Conservation (phyloP, 2,888 invertebrate genomes). For the Chaetoderma sp. region DNA sequence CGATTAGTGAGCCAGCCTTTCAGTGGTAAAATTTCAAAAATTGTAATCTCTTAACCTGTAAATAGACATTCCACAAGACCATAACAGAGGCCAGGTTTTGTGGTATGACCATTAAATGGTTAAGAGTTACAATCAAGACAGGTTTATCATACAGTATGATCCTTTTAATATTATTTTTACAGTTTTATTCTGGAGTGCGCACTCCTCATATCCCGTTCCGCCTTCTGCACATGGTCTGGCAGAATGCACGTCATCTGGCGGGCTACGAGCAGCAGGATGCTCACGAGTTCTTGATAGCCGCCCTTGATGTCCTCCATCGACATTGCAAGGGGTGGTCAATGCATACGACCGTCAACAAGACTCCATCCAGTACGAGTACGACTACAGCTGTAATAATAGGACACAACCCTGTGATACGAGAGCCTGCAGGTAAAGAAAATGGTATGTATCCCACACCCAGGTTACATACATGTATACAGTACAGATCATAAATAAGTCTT, state of each 20-base stretch:
- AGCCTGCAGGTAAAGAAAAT: too few species aligned
- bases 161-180: constrained; percentile 69
- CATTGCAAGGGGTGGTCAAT: constrained; percentile 76
- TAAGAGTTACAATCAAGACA: neutral
- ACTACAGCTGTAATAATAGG: too few species aligned
- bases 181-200: constrained; percentile 93
- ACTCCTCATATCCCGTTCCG: constrained; percentile 90
- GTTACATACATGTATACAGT: too few species aligned
- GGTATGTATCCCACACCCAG: too few species aligned
- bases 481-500: too few species aligned
- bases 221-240: constrained; percentile 93
- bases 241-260: constrained; percentile 92
- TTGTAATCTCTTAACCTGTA: too few species aligned
- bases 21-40: too few species aligned
- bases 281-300: constrained; percentile 98
- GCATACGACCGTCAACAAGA: too few species aligned
- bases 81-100: neutral
- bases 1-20: too few species aligned
- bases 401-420: too few species aligned
- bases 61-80: too few species aligned
- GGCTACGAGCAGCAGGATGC: constrained; percentile 99
- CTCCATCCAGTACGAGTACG: too few species aligned
- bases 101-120: neutral
- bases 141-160: neutral
- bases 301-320: constrained; percentile 90